Percentiles rank a stretch among this genome's conserved stretches.
Conservation (phyloP, 2,113 vertebrate species). For the Saguinus midas region DNA sequence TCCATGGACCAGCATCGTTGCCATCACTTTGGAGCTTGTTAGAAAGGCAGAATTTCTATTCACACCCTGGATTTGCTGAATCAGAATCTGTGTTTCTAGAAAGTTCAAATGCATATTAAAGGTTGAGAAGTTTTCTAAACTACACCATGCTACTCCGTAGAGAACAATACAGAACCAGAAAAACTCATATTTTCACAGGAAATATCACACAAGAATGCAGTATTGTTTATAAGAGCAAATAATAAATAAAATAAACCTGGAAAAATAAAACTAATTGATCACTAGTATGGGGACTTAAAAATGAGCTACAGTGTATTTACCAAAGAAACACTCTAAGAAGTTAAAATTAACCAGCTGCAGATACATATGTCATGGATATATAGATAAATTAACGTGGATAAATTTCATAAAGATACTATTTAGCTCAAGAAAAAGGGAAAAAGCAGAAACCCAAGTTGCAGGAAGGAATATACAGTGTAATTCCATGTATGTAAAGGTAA, state of each 20-base stretch:
- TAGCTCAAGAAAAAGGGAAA: background rate
- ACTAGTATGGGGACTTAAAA: background rate
- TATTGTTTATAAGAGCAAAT: background rate
- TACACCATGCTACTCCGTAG: background rate
- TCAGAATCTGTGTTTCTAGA: background rate
- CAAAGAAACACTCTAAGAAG: background rate
- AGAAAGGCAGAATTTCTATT: background rate
- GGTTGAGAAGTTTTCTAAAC: background rate
- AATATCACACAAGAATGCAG: background rate
- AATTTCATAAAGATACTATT: background rate
- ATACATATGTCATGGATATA: background rate
- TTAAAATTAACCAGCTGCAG: background rate
- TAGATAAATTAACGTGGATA: background rate
- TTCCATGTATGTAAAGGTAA: background rate
- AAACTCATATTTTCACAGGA: background rate
- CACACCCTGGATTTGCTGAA: background rate
- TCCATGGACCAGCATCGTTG: background rate
- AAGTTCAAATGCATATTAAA: background rate
- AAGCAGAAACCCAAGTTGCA: background rate
- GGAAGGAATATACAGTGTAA: background rate
- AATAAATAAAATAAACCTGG: background rate
- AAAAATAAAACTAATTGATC: constrained; percentile 43
- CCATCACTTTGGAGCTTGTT: background rate
- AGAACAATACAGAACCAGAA: background rate
- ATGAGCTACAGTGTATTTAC: background rate